phyloP scores from a whole-genome alignment of 2,797 vertebrate species.

The Luscinia luscinia region DNA sequence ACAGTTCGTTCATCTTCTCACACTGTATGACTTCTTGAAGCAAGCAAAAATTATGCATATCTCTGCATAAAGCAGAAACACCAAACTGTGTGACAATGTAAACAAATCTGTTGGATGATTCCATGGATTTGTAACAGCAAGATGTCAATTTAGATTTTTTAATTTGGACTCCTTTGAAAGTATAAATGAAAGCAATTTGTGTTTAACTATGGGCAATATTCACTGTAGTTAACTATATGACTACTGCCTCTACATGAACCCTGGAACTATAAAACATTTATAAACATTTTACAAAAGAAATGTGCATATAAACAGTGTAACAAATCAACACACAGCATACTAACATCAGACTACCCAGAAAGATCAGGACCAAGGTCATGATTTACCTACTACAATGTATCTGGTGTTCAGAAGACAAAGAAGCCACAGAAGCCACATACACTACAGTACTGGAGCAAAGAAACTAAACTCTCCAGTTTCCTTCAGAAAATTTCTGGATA shows the following conservation, averaged over 20 bases:
- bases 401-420: neutral
- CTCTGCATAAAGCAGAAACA: neutral
- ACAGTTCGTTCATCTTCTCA: neutral
- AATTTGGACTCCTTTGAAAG: neutral
- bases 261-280: neutral
- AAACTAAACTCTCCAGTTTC: neutral
- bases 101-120: neutral
- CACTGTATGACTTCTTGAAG: neutral
- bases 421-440: neutral
- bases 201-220: neutral
- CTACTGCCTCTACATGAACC: neutral
- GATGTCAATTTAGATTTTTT: neutral
- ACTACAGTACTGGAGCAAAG: neutral
- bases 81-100: neutral
- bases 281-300: neutral
- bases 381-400: neutral
- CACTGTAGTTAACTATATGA: neutral
- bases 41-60: neutral
- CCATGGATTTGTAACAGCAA: neutral
- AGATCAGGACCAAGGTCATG: neutral
- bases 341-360: neutral
- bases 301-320: neutral
- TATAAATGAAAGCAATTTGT: neutral
- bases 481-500: neutral
- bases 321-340: neutral